Evolutionary conservation across 1,140 invertebrate species (phyloP).

Genomic region (Cotesia chilonis): DNA sequence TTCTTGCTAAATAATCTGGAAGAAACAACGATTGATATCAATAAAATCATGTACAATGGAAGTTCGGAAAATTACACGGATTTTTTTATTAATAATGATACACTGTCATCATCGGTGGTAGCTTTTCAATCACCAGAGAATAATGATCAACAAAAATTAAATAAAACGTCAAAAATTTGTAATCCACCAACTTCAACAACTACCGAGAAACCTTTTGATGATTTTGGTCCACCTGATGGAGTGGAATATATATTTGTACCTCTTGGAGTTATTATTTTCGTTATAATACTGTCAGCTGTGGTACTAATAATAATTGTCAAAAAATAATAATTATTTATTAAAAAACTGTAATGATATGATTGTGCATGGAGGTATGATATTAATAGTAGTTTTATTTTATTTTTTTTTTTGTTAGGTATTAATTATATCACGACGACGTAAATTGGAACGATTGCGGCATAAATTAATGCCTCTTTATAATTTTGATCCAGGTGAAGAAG

Average conservation of each 20-base stretch:
- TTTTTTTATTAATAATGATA: constrained; percentile 25
- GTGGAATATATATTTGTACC: constrained; percentile 65
- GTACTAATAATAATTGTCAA: constrained; percentile 49
- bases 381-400: constrained; percentile 15
- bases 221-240: constrained; percentile 62
- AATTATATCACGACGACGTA: constrained; percentile 63
- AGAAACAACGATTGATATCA: constrained; percentile 33
- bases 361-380: neutral
- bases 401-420: constrained; percentile 52
- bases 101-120: constrained; percentile 24
- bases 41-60: constrained; percentile 31
- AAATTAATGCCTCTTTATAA: constrained; percentile 75
- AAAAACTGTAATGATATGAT: too few relatives aligned
- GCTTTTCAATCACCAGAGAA: constrained; percentile 9
- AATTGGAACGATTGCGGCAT: constrained; percentile 70
- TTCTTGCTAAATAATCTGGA: constrained; percentile 24
- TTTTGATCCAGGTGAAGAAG: constrained; percentile 72
- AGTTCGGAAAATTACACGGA: constrained; percentile 26
- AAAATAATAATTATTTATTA: neutral
- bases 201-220: constrained; percentile 56
- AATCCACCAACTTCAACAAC: constrained; percentile 53
- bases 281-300: constrained; percentile 63
- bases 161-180: constrained; percentile 27
- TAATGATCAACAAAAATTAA: constrained; percentile 22
- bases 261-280: constrained; percentile 62